Evolutionary conservation across 2,888 invertebrate species (phyloP).

Genomic region (Sepiola atlantica): DNA sequence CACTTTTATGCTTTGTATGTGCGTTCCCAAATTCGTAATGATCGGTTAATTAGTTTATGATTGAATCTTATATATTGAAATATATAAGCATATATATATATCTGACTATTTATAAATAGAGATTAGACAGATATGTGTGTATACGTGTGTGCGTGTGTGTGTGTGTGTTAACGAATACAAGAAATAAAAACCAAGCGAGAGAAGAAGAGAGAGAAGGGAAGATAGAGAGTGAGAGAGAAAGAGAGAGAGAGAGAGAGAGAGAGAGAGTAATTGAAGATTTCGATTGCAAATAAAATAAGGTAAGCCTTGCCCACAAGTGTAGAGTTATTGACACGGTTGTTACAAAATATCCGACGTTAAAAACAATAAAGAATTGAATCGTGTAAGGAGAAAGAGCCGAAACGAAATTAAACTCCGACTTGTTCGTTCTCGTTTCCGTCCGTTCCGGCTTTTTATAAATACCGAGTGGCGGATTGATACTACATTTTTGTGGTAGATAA

Average conservation of each 20-base stretch:
- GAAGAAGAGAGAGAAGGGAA: background rate
- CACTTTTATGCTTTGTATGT: too few species aligned
- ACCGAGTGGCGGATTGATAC: background rate
- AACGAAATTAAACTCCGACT: background rate
- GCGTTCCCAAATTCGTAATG: too few species aligned
- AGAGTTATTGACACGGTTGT: background rate
- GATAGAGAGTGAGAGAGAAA: background rate
- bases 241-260: too few species aligned
- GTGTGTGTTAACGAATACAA: too few species aligned
- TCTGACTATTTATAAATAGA: too few species aligned
- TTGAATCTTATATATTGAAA: too few species aligned
- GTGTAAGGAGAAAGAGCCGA: background rate
- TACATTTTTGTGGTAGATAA: background rate
- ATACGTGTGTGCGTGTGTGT: too few species aligned
- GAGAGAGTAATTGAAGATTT: background rate
- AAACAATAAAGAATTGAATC: background rate
- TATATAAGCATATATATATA: too few species aligned
- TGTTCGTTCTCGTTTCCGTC: background rate
- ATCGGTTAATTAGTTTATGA: too few species aligned
- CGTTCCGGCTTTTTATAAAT: background rate
- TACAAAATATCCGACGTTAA: background rate
- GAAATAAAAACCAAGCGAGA: background rate
- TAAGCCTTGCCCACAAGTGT: background rate
- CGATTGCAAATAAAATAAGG: background rate
- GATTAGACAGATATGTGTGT: too few species aligned